These are phyloP conservation scores for Botia almorhae DNA, from an alignment of 2,797 vertebrate genomes.

Conservation along the genomic window DNA sequence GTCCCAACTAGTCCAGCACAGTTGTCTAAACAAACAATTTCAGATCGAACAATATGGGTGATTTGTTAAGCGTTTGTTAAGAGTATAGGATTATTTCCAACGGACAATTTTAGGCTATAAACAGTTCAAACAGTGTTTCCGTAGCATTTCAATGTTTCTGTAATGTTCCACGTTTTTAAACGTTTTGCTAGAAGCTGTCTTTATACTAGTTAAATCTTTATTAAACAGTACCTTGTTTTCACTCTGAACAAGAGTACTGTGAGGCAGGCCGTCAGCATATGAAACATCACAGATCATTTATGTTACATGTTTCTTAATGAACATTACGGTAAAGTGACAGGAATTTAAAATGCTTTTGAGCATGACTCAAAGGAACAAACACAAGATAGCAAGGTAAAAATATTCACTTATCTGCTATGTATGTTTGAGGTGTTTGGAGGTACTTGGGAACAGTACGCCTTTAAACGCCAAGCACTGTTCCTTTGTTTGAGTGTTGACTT, in stretches of 20 bases:
- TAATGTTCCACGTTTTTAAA: too few species aligned
- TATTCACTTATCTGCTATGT: conserved; percentile 45
- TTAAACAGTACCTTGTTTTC: too few species aligned
- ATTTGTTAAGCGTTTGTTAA: too few species aligned
- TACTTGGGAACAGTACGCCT: conserved; percentile 5
- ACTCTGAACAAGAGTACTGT: background rate
- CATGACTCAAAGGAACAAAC: conserved; percentile 26
- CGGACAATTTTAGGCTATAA: background rate
- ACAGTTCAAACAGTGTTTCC: too few species aligned
- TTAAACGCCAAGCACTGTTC: conserved; percentile 31
- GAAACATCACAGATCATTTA: background rate
- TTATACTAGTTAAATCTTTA: background rate
- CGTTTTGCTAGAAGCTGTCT: too few species aligned
- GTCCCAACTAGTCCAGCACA: too few species aligned
- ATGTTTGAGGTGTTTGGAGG: conserved; percentile 25
- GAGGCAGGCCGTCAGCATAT: too few species aligned
- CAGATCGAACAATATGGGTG: too few species aligned
- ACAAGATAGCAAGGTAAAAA: conserved; percentile 40
- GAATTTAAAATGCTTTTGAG: conserved; percentile 9
- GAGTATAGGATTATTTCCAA: too few species aligned
- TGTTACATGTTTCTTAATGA: background rate
- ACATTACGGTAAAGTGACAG: background rate
- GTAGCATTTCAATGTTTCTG: too few species aligned
- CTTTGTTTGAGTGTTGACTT: conserved; percentile 9
- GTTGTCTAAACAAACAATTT: too few species aligned